Percentiles rank a stretch among this genome's conserved stretches.
phyloP scores from a whole-genome alignment of 2,888 invertebrate genomes.

The Dynastes tityus region DNA sequence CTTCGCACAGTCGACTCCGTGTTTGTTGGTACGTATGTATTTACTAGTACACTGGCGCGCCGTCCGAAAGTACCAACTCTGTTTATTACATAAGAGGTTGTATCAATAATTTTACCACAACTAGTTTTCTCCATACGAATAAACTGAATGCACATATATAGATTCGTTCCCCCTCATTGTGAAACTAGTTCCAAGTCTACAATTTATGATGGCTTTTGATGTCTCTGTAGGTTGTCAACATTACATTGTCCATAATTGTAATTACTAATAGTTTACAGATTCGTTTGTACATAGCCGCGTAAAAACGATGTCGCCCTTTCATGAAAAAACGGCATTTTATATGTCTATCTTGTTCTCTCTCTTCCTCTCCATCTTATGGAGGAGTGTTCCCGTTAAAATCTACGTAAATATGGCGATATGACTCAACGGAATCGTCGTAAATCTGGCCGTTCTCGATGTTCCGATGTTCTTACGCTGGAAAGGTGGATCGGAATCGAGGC shows the following conservation, averaged over 20 bases:
- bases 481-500: constrained; percentile 26
- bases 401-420: constrained; percentile 20
- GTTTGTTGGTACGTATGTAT: no score
- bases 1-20: no score
- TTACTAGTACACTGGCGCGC: no score
- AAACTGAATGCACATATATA: no score
- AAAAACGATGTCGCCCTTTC: not conserved
- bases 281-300: not conserved
- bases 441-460: not conserved
- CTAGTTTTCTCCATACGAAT: no score
- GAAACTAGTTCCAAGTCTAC: no score
- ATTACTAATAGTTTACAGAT: not conserved
- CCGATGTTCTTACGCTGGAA: constrained; percentile 5
- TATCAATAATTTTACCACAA: no score
- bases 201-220: no score
- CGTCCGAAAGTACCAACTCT: no score
- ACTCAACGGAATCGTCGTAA: constrained; percentile 30
- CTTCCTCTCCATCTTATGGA: not conserved
- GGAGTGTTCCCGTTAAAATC: constrained; percentile 28
- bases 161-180: no score
- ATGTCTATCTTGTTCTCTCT: not conserved
- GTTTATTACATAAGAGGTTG: no score
- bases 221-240: not conserved
- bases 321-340: not conserved
- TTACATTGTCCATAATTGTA: not conserved